Evolutionary conservation across 1,140 invertebrate genomes (phyloP), one percentile per base, ranked within the genome.

Genomic region (Cydia splendana): DNA sequence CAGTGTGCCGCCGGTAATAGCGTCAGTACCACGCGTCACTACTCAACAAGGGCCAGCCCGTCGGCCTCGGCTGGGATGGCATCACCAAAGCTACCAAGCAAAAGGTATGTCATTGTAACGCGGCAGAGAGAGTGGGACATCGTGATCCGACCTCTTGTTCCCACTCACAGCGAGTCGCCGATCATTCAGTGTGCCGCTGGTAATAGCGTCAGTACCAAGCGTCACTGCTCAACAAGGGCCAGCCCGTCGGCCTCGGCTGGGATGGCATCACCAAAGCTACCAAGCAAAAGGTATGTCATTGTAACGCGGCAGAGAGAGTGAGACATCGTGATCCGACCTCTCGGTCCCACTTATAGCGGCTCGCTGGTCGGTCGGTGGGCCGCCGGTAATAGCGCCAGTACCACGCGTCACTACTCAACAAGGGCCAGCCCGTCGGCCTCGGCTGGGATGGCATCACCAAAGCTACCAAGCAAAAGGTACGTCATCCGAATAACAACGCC

Each of bases 331-430:
- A 45, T 45, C 42, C 10, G 42, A 45, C 42, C 42, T 45, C 42
- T 45, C 42, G 99, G 85, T 99, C 99, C 94, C 99, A 99, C 94
- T 99, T 98, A 73, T 99, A 99, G 97, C 97, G 99, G 4, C 2
- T 4, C 4, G 30, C 30, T 4, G 30, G 4, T 30, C 30, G 4
- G 2, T 30, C 30, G 4, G 30, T 30, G 30, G 2, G 30, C 30
- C 30, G 30, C 4, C 4, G 30, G 30, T 4, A 30, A 30, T 30
- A 30, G 30, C 30, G 4, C 30, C 30, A 30, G 34, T 38, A 38
- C 34, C 7, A 38, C 7, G 38, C 38, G 38, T 42, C 38, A 57
- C 92, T 98, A 73, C 91, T 98, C 76, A 98, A 98, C 94, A 98
- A 98, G 93, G 97, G 97, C 20, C 97, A 98, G 90, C 97, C 97